Conservation (phyloP, 2,797 vertebrate species). For the Erithacus rubecula region DNA sequence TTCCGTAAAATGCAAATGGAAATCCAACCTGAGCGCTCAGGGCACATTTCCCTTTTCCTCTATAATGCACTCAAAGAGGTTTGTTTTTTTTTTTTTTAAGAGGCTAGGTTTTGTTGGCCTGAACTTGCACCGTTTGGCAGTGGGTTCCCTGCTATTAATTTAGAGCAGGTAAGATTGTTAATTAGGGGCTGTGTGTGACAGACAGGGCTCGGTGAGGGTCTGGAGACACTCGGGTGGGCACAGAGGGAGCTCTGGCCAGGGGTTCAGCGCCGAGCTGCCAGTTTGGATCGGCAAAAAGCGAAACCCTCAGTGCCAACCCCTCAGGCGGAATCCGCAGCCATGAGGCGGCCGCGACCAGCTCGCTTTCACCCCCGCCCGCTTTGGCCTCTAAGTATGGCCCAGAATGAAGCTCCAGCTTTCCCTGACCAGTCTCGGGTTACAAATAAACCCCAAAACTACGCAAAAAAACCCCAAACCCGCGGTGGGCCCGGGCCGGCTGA, state of each 20-base stretch:
- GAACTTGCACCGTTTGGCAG: not conserved
- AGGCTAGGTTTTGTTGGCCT: not conserved
- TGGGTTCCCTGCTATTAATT: not conserved
- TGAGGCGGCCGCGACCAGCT: rapidly evolving
- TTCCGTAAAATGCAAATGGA: conserved; percentile 29
- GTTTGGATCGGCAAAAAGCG: rapidly evolving
- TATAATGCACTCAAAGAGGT: not conserved
- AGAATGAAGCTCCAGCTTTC: not conserved
- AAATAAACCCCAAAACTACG: not conserved
- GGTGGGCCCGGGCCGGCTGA: rapidly evolving
- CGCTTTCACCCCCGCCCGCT: rapidly evolving
- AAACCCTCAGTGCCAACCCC: rapidly evolving
- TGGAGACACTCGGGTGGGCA: not conserved
- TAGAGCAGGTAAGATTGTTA: not conserved
- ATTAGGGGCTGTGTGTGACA: not conserved
- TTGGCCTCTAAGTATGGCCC: not conserved
- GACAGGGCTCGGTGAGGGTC: not conserved
- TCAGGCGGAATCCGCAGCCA: rapidly evolving
- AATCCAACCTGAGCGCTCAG: conserved; percentile 15
- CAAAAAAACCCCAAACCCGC: not conserved
- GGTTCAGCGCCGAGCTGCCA: rapidly evolving
- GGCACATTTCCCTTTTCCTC: conserved; percentile 47
- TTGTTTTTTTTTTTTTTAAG: not conserved
- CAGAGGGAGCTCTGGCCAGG: not conserved
- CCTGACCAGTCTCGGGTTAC: not conserved